Base-by-base conservation (phyloP, 1,140 invertebrate genomes). In the Procambarus virginalis region DNA sequence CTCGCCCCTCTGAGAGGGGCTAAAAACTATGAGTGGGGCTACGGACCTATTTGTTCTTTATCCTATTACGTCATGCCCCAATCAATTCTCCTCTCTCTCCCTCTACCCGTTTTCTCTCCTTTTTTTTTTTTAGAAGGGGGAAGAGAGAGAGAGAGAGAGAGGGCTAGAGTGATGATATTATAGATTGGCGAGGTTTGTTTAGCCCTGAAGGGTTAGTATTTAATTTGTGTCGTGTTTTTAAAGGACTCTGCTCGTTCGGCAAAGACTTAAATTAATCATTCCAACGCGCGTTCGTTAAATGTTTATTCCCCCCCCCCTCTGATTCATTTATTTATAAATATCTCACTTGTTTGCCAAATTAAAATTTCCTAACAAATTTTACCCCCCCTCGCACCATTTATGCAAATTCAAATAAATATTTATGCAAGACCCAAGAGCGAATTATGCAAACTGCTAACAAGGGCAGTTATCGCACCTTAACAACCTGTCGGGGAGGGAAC, bases 31-130 rank as follows among this genome's bases (percentile, higher is more conserved):
- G 68, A 60, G 68, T 22, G 48, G 55, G 80, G 82, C 64, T 49
- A 84, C 82, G 82, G 68, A 60, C 68, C n/a, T 84, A 84, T 84
- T 84, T 84, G 64, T 84, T 49, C n/a, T n/a, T 84, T 84, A 84
- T 84, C 82, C 82, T 84, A 84, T 84, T 84, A 84, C 82, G 64
- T 48, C 60, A 70, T 84, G 58, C 12, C 20, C n/a, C 82, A 84
- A 84, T 84, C 82, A 84, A 73, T 49, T n/a, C 34, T 17, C 22
- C n/a, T 55, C 20, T 12, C 34, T 10, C 64, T 48, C 80, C n/a
- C 3, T 14, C 20, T 49, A 49, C n/a, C 64, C 9, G n/a, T 10
- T 64, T 45, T 83, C 60, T 45, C 34, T 46, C 34, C 58, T 34
- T 64, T 64, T 82, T n/a, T n/a, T n/a, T 46, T 82, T 64, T 68